Base-by-base conservation (phyloP, 1,140 invertebrate species). In the Aphis gossypii region DNA sequence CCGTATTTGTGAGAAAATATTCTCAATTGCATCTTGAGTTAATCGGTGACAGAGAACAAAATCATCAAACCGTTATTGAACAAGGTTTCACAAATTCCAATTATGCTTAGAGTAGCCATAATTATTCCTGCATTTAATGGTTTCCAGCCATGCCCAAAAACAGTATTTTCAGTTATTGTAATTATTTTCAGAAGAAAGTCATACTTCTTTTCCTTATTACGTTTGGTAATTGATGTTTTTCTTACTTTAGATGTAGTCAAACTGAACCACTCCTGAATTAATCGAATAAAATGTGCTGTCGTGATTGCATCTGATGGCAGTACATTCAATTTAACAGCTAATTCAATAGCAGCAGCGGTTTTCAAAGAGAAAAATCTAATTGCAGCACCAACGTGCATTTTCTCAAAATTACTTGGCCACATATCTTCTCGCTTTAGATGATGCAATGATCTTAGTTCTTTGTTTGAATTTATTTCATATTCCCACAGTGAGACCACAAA, bases 1-100 rank as follows among this genome's bases (percentile, higher is more conserved):
- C 91, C 93, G 44, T n/a, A 94, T 35, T 54, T 90, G 88, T 8
- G 89, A 92, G 11, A 94, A 94, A 51, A 94, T 89, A 60, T 94
- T 94, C 51, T 94, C 93, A 18, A 92, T 0, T 48, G 87, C 89
- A 51, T 94, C 93, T 86, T 94, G 90, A 25, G 93, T 94, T 48
- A 91, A 94, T 82, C 93, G 35, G 54, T 38, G 46, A n/a, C 20
- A 44, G 23, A 93, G 41, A 20, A 89, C 14, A 90, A 51, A 94
- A 56, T 92, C 46, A 54, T n/a, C n/a, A 38, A 93, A 46, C 38
- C 14, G 68, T 56, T 56, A 88, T 87, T 38, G 38, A 92, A 38
- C 7, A 92, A 60, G 0, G 44, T 48, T 41, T 92, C 76, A 54
- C 60, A 83, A 92, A 94, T 94, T 83, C 91, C 89, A 30, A 84